Base-by-base conservation (phyloP, 2,888 invertebrate genomes). In the Chymomyza caudatula region DNA sequence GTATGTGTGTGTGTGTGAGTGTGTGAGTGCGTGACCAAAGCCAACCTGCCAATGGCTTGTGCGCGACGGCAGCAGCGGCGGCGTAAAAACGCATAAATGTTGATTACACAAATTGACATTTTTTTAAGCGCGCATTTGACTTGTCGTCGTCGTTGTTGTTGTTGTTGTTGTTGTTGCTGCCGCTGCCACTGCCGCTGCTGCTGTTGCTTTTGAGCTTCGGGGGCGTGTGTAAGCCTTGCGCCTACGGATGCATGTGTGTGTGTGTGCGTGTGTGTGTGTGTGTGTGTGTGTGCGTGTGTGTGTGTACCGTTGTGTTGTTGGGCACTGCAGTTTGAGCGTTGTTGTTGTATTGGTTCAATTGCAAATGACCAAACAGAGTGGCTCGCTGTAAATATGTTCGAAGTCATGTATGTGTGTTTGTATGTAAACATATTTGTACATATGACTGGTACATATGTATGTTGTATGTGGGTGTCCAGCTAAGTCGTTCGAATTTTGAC, bases 31-130 rank as follows among this genome's bases (percentile, higher is more conserved):
- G 60, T 23, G 53, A 56, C 53, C 63, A 75, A 67, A 75, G 71
- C 74, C 78, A 76, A 70, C 72, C 71, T 69, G 71, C 69, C 73
- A 71, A 76, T 76, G 74, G 74, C 65, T 60, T 67, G 67, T 55
- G 74, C 71, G 76, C 20, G 25, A 15, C 15, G 25, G 15, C 29
- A 11, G 23, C 25, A 19, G 23, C 17, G 72, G 74, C 74, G 76
- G 74, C 74, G 67, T 72, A 64, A 57, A 82, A 85, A 80, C 85
- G 83, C 85, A 85, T 85, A 79, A 85, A 81, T 79, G 80, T 82
- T 85, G 83, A 80, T 85, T 77, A 77, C 76, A 75, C 83, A 71
- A 77, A 80, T 82, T 77, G 75, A 73, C 77, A 77, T 65, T 71
- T 74, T 73, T 65, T 63, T 63, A 60, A 47, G 19, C 19, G 47